Conservation (phyloP, 1,140 invertebrate species). For the Macrocentrus cingulum region DNA sequence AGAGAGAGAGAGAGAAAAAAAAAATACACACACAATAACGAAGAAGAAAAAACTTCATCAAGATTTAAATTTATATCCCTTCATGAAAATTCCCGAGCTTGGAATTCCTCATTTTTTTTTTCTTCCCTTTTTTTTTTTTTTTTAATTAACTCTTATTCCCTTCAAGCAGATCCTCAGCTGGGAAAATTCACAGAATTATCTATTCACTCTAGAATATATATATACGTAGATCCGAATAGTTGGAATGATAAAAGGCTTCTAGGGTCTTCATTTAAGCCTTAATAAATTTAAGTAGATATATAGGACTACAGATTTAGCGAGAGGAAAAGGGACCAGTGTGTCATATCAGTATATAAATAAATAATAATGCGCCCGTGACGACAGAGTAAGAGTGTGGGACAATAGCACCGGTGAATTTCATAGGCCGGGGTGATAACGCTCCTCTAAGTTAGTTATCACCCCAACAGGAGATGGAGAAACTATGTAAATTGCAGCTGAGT, state of each 20-base stretch:
- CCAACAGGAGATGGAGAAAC: conserved; percentile 23
- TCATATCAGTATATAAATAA: conserved; percentile 17
- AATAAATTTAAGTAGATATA: conserved; percentile 7
- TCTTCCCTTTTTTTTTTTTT: too few relatives aligned
- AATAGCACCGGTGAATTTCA: conserved; percentile 27
- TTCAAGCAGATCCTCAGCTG: too few relatives aligned
- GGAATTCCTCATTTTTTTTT: too few relatives aligned
- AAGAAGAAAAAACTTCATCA: too few relatives aligned
- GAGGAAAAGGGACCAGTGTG: conserved; percentile 1
- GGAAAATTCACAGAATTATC: too few relatives aligned
- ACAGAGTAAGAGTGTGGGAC: conserved; percentile 23
- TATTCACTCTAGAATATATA: too few relatives aligned
- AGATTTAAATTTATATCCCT: too few relatives aligned
- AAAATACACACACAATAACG: too few relatives aligned
- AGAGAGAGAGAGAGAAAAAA: too few relatives aligned
- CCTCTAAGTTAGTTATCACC: conserved; percentile 35
- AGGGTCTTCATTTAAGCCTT: conserved; percentile 17
- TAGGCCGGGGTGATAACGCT: conserved; percentile 23
- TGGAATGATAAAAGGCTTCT: background rate
- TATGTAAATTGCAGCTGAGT: background rate
- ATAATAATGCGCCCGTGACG: conserved; percentile 29
- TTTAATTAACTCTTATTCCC: too few relatives aligned
- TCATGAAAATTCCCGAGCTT: too few relatives aligned
- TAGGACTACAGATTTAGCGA: too few relatives aligned
- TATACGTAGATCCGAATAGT: background rate